Evolutionary conservation across 2,113 vertebrate genomes (phyloP), one percentile per base, ranked within the genome.

Genomic region (Equus quagga): DNA sequence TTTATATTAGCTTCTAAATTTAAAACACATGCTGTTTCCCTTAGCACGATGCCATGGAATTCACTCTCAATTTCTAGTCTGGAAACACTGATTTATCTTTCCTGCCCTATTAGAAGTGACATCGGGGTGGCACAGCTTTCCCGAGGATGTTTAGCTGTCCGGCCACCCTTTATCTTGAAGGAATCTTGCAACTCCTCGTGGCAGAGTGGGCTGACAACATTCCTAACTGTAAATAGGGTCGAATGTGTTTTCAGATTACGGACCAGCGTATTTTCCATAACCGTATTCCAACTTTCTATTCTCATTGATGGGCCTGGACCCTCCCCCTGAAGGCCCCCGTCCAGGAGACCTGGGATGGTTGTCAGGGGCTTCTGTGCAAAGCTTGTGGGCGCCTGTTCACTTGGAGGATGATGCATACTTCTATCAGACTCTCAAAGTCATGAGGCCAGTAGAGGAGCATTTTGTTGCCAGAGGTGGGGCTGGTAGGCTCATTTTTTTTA

Each of bases 1-100:
- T 96, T 64, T 82, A 19, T 86, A 58, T 86, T 31, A 73, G 94
- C 72, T 49, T 91, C 89, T 91, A 93, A 97, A 97, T 98, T 81
- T 85, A 92, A 97, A 97, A 89, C 94, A 91, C 60, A 83, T 60
- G 94, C 88, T 36, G 21, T 36, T 80, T 28, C 88, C 69, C 56
- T n/a, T 3, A 72, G 87, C 94, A 31, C 8, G 1, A 14, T 8
- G 80, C n/a, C 0, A 28, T 4, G 85, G 88, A 70, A 92, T n/a
- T 72, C 65, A 3, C 64, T 65, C 31, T 4, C 13, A 26, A 3
- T 31, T 13, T 70, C 51, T 7, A 44, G 24, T 72, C 75, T 83
- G 73, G 73, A 72, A 12, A 41, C 0, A 0, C 69, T 0, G 44
- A 28, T 2, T 3, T 2, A 21, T 24, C 72, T 62, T 41, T 65